These are phyloP conservation scores for Diadegma fenestrale DNA, from an alignment of 2,888 invertebrate genomes.

Conservation along the genomic window DNA sequence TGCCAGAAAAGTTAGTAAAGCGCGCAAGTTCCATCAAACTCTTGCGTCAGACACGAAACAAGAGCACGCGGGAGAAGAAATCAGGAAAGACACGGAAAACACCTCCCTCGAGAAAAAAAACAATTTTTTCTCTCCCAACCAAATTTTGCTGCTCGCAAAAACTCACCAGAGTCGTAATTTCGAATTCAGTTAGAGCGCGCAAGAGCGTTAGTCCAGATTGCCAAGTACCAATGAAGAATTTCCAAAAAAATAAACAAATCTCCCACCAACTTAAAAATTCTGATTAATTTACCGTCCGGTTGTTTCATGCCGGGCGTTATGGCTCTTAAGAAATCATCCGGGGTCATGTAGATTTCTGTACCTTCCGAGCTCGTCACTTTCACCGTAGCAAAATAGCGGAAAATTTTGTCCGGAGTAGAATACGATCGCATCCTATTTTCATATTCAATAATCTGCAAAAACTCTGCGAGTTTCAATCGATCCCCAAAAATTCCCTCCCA, in stretches of 20 bases:
- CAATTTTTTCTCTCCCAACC: neutral
- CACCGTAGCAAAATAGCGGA: conserved; percentile 99
- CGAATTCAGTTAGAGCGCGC: neutral
- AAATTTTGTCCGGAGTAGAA: conserved; percentile 99
- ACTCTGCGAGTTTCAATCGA: conserved; percentile 74
- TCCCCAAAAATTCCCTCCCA: conserved; percentile 55
- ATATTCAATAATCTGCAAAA: conserved; percentile 96
- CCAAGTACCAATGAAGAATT: conserved; percentile 32
- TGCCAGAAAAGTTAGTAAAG: conserved; percentile 2
- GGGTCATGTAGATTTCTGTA: conserved; percentile 97
- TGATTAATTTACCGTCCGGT: conserved; percentile 93
- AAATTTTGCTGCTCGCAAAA: neutral
- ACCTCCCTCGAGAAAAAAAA: conserved; percentile 3
- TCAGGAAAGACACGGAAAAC: neutral
- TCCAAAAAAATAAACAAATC: neutral
- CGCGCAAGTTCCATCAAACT: conserved; percentile 4
- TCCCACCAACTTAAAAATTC: conserved; percentile 8
- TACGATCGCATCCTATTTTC: conserved; percentile 98
- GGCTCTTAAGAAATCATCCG: conserved; percentile 98
- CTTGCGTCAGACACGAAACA: neutral
- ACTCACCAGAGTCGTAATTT: neutral
- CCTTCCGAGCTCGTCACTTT: conserved; percentile 89
- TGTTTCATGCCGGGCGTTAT: conserved; percentile 98
- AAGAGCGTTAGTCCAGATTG: conserved; percentile 18
- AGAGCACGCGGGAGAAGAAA: neutral